A percentile compares a stretch with the other conserved stretches of the same genome.
Conservation (phyloP, 1,140 invertebrate species). For the Camponotus pennsylvanicus region DNA sequence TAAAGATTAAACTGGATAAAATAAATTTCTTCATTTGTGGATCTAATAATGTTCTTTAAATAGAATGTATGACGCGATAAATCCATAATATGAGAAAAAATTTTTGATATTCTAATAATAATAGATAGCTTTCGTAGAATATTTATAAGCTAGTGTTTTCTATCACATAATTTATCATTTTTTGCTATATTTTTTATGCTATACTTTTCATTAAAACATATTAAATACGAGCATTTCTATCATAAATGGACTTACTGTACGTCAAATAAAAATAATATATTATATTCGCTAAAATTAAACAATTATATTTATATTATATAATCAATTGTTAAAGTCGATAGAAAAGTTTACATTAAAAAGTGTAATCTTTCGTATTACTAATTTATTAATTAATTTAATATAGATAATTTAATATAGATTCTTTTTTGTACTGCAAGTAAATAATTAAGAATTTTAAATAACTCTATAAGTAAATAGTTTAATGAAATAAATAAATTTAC, state of each 20-base stretch:
- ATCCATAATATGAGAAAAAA: background rate
- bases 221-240: background rate
- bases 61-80: background rate
- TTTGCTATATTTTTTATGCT: background rate
- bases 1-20: background rate
- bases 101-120: background rate
- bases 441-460: no score
- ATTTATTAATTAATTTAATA: no score
- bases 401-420: no score
- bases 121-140: background rate
- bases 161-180: background rate
- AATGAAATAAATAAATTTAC: no score
- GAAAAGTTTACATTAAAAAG: no score
- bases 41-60: background rate
- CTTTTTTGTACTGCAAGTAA: no score
- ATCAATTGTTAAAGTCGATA: no score
- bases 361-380: no score
- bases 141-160: background rate
- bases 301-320: no score
- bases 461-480: no score
- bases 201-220: background rate
- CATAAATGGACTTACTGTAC: background rate
- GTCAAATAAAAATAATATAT: no score
- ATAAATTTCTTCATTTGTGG: background rate
- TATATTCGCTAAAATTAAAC: no score